Percentiles rank a stretch among this genome's conserved stretches.
Evolutionary conservation across 1,140 invertebrate species (phyloP).

Genomic region (Papilio machaon): DNA sequence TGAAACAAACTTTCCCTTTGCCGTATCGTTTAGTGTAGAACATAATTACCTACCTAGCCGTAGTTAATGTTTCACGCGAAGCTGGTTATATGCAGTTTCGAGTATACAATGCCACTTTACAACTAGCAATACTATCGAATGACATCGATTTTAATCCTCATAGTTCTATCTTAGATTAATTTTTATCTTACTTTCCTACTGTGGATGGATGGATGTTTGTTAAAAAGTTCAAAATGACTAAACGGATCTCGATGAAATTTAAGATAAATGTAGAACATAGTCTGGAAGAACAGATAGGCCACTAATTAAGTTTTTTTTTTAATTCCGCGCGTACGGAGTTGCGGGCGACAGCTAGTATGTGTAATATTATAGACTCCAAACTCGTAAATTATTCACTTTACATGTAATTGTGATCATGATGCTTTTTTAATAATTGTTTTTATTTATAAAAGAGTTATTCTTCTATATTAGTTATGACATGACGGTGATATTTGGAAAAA

Average conservation of each 20-base stretch:
- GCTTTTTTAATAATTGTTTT: not conserved
- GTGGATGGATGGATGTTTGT: too few relatives aligned
- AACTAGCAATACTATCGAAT: not conserved
- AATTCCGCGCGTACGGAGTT: too few relatives aligned
- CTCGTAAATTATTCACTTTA: too few relatives aligned
- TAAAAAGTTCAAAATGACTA: too few relatives aligned
- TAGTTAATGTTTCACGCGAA: not conserved
- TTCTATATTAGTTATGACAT: not conserved
- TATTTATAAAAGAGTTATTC: not conserved
- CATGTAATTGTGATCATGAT: not conserved
- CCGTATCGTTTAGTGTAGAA: conserved; percentile 36
- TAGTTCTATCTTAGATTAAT: too few relatives aligned
- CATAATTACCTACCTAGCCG: conserved; percentile 33
- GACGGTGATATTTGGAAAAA: not conserved
- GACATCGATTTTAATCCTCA: not conserved
- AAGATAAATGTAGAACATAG: too few relatives aligned
- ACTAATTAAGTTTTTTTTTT: too few relatives aligned
- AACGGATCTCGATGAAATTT: too few relatives aligned
- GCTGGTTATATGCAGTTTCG: not conserved
- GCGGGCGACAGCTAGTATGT: too few relatives aligned
- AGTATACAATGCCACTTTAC: not conserved
- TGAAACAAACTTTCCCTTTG: conserved; percentile 41
- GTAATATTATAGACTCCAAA: too few relatives aligned
- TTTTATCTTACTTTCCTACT: too few relatives aligned
- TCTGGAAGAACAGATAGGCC: too few relatives aligned